Base-by-base conservation (phyloP, 1,140 invertebrate species). In the Megalopta genalis region DNA sequence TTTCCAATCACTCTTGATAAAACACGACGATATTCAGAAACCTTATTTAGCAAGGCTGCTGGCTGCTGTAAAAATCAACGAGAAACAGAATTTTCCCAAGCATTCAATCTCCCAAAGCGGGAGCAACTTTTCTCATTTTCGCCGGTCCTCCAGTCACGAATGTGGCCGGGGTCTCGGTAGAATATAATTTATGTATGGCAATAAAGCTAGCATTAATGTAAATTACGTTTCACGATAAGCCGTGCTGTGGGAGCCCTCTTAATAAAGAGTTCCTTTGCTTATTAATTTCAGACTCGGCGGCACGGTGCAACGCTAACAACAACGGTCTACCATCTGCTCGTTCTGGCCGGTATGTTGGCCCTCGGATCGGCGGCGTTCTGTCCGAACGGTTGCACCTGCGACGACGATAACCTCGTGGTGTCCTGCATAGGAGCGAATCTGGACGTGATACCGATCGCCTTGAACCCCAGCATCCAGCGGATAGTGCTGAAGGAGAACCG, bases 371-470 rank as follows among this genome's bases (percentile, higher is more conserved):
- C 80, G 18, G 94, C 92, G 83, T 93, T 95, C 83, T 98, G 97
- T 90, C 97, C 97, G 1, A 95, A 90, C 76, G 96, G 95, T 70
- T 98, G 97, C 90, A 95, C 93, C 88, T 98, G 97, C 92, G 96
- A 98, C 91, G 97, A 98, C 87, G 96, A 97, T 68, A 97, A 95
- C 0, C 94, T 98, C 68, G 95, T 97, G n/a, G 97, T 98, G 0
- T 95, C 95, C 66, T 98, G 98, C 90, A 95, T 97, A 81, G 95
- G 95, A 87, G 97, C 96, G 83, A 96, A 96, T 78, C 93, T 98
- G 59, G 97, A 98, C 91, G 96, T 98, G 21, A 95, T 98, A 62
- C 98, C 97, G 54, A 98, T 98, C 83, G 97, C 97, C 1, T 93
- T 98, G 60, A 98, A 98, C 92, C 98, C 98, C 5, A 96, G 96